These are phyloP conservation scores for Ametastegia equiseti DNA, from an alignment of 2,888 invertebrate genomes.

Conservation along the genomic window DNA sequence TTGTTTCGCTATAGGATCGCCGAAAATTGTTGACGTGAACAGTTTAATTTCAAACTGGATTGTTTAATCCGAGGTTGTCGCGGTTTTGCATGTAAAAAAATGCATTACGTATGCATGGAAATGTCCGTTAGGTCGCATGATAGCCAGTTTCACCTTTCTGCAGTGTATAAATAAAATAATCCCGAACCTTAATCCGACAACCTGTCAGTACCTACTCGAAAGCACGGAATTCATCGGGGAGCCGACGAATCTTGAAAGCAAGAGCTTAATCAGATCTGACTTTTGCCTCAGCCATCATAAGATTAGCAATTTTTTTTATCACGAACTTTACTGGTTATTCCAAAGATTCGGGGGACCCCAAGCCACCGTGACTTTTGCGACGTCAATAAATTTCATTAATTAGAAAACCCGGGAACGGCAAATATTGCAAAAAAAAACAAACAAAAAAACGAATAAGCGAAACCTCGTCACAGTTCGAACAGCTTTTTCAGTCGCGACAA, in stretches of 20 bases:
- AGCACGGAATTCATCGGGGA: background rate
- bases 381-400: background rate
- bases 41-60: background rate
- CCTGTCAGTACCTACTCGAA: background rate
- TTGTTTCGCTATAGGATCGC: background rate
- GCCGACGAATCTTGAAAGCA: conserved; percentile 11
- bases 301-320: conserved; percentile 23
- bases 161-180: background rate
- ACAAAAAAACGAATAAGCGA: background rate
- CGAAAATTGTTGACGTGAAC: background rate
- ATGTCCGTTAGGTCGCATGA: background rate
- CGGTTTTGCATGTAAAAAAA: background rate
- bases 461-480: too few species aligned
- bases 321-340: conserved; percentile 1
- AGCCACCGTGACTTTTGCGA: background rate
- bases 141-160: background rate
- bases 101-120: background rate
- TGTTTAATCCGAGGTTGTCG: background rate
- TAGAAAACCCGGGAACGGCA: too few species aligned
- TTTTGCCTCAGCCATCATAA: conserved; percentile 7
- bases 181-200: background rate
- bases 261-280: conserved; percentile 7
- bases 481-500: too few species aligned
- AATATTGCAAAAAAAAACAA: background rate
- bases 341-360: background rate